These are phyloP conservation scores for Drosophila subpulchrella DNA, from an alignment of 1,140 invertebrate species.

Conservation along the genomic window DNA sequence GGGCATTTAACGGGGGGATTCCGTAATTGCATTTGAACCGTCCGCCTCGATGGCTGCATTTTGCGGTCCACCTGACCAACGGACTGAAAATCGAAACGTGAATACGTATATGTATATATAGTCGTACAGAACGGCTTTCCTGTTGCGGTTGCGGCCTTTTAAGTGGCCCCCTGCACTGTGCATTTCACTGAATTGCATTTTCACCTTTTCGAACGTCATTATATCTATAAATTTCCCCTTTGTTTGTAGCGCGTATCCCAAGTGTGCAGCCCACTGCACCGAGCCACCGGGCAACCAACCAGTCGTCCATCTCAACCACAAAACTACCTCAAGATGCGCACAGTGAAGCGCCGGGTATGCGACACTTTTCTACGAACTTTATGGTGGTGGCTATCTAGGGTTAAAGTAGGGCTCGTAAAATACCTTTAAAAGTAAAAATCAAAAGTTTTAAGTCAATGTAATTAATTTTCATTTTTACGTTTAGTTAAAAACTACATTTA, in stretches of 20 bases:
- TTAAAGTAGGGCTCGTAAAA: background rate
- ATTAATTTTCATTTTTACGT: too few relatives aligned
- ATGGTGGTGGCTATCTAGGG: slow-evolving; percentile 30
- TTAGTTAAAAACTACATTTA: too few relatives aligned
- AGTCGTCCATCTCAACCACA: slow-evolving; percentile 10
- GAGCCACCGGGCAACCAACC: slow-evolving; percentile 3
- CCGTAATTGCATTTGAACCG: slow-evolving; percentile 96
- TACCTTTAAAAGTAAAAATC: background rate
- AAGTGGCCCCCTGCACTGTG: slow-evolving; percentile 33
- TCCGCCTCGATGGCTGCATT: slow-evolving; percentile 93
- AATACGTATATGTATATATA: background rate
- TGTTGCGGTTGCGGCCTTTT: slow-evolving; percentile 88
- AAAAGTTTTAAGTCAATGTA: too few relatives aligned
- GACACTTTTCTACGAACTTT: slow-evolving; percentile 12
- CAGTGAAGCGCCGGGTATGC: slow-evolving; percentile 58
- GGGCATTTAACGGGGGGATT: slow-evolving; percentile 83
- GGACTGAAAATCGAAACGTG: background rate
- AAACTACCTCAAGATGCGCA: slow-evolving; percentile 51
- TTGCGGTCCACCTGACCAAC: slow-evolving; percentile 33
- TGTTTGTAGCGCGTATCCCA: slow-evolving; percentile 18
- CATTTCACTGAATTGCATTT: slow-evolving; percentile 38
- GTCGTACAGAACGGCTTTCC: slow-evolving; percentile 86
- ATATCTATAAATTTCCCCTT: slow-evolving; percentile 24
- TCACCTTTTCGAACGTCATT: slow-evolving; percentile 23
- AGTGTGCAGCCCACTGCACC: slow-evolving; percentile 3